Conservation (phyloP, 2,888 invertebrate genomes). For the Tuta absoluta region DNA sequence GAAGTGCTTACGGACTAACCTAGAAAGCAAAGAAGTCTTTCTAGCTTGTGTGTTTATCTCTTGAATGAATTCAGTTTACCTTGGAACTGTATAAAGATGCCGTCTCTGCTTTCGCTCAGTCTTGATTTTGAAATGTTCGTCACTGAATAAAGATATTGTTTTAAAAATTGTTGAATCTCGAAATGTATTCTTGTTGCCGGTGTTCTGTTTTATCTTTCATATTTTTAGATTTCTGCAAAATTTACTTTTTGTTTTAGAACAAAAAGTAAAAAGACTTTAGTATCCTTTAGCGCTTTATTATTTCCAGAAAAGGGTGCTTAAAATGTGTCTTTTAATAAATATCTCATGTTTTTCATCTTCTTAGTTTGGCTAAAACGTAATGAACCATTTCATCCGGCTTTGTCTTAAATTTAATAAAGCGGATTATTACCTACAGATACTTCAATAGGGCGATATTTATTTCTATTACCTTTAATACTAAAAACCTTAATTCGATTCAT, state of each 20-base stretch:
- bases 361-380: constrained; percentile 18
- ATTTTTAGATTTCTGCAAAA: no score
- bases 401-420: constrained; percentile 23
- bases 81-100: background rate
- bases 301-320: background rate
- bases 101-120: background rate
- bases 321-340: background rate
- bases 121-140: background rate
- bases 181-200: background rate
- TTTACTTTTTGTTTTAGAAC: no score
- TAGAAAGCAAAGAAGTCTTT: background rate
- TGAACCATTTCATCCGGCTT: constrained; percentile 19
- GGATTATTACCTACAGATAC: constrained; percentile 23
- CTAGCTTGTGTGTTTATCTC: background rate
- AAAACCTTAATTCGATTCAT: no score
- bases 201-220: background rate
- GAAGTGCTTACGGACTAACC: background rate
- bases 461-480: no score
- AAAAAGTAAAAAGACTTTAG: no score
- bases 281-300: background rate
- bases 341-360: background rate
- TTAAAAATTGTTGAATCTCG: background rate
- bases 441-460: background rate
- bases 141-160: background rate
- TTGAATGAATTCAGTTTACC: constrained; percentile 2